Evolutionary conservation across 1,140 invertebrate species (phyloP).

Genomic region (Drusus annulatus): DNA sequence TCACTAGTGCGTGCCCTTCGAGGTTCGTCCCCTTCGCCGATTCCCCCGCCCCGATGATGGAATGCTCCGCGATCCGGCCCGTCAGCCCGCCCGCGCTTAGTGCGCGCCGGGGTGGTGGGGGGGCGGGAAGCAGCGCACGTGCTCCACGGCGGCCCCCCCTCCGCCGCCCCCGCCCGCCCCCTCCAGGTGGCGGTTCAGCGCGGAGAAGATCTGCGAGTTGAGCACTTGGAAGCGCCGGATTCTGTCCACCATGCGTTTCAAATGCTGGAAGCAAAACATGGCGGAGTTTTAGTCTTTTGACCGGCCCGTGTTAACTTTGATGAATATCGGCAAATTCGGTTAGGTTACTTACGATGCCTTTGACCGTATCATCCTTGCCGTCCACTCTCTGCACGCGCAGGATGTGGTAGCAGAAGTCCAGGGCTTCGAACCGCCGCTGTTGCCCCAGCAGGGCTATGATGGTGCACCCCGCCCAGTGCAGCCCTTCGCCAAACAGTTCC

Average conservation of each 20-base stretch:
- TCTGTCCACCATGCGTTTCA: slow-evolving; percentile 97
- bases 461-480: slow-evolving; percentile 99
- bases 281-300: too few relatives aligned
- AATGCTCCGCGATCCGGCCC: too few relatives aligned
- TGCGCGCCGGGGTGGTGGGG: slow-evolving; percentile 82
- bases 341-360: slow-evolving; percentile 90
- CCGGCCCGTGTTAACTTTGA: too few relatives aligned
- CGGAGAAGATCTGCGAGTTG: slow-evolving; percentile 98
- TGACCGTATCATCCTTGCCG: slow-evolving; percentile 95
- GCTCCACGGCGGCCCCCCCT: slow-evolving; percentile 92
- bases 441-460: slow-evolving; percentile 98
- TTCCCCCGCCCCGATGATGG: too few relatives aligned
- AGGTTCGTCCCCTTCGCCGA: too few relatives aligned
- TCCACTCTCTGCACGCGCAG: slow-evolving; percentile 96
- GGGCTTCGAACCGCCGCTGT: slow-evolving; percentile 96
- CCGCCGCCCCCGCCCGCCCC: slow-evolving; percentile 78
- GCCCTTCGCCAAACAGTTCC: slow-evolving; percentile 97
- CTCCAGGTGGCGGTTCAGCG: slow-evolving; percentile 96
- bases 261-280: slow-evolving; percentile 76
- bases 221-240: slow-evolving; percentile 98
- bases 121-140: slow-evolving; percentile 97
- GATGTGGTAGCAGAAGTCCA: slow-evolving; percentile 99
- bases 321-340: too few relatives aligned
- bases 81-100: background rate
- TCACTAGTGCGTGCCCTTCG: slow-evolving; percentile 58